Base-by-base conservation (phyloP, 2,113 vertebrate species). In the Cololabis saira region DNA sequence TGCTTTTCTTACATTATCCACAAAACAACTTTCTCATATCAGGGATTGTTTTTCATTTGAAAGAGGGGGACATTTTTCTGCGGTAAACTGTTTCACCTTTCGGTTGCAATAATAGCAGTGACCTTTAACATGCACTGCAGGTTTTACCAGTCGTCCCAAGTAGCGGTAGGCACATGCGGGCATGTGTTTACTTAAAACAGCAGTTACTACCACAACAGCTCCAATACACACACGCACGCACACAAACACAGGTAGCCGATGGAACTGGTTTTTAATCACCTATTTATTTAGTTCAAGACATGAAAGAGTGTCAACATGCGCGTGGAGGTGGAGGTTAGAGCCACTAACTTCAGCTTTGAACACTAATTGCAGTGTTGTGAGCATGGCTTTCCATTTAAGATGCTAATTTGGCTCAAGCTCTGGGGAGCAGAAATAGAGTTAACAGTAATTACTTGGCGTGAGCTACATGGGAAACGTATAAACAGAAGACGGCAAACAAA, bases 361-460 rank as follows among this genome's bases (percentile, higher is more conserved):
- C 52, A 57, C 63, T 71, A 71, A 66, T 48, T 49, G 27, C 9
- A 10, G 33, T 24, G 52, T 67, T 66, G 61, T 61, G 61, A 76
- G 76, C 75, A 77, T 56, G 49, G 50, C 53, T 74, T 81, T 68
- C 62, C 73, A 84, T 80, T 76, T 82, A 76, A 83, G 74, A 82
- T 83, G 77, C 64, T 86, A 80, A 89, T 87, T 74, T 71, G 70
- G 59, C 66, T 47, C 1, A 0, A 21, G 48, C 73, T 75, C 66
- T 49, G 33, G 71, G 59, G 71, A 79, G 82, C 17, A 52, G 74
- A 81, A 67, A 56, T 57, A 22, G 52, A 88, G 75, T 76, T 50
- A 71, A 71, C 47, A 50, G 78, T 83, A 85, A 88, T 87, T 82
- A 87, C 74, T 76, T 65, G 74, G 52, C 61, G 72, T 41, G 65